Evolutionary conservation across 2,888 invertebrate species (phyloP).

Genomic region (Mythimna lalbum): DNA sequence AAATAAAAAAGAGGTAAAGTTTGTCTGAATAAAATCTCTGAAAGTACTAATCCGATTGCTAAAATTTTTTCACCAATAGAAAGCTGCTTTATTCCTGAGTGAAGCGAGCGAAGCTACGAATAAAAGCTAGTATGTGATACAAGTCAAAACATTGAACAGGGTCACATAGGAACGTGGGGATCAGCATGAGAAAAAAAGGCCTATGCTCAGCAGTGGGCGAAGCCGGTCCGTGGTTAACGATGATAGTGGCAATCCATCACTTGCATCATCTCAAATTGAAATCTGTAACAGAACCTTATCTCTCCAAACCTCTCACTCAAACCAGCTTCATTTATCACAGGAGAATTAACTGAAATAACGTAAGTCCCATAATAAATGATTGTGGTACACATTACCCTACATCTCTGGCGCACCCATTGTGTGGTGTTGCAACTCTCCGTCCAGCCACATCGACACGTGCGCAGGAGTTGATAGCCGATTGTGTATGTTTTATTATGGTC

Average conservation of each 20-base stretch:
- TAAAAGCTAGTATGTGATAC: no score
- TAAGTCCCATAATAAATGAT: constrained; percentile 44
- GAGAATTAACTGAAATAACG: constrained; percentile 31
- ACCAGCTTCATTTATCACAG: constrained; percentile 6
- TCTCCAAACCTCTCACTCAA: background rate
- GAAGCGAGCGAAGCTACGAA: no score
- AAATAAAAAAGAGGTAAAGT: no score
- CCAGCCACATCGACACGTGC: constrained; percentile 46
- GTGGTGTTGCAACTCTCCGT: constrained; percentile 42
- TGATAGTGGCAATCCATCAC: no score
- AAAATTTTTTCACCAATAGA: no score
- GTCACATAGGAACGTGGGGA: no score
- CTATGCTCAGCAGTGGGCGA: no score
- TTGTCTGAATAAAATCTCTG: no score
- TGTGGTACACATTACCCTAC: constrained; percentile 51
- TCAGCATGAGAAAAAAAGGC: no score
- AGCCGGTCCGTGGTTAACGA: no score
- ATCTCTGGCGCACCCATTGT: constrained; percentile 53
- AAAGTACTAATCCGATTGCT: no score
- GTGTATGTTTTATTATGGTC: constrained; percentile 45
- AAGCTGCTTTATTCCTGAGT: no score
- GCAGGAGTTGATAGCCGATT: constrained; percentile 58
- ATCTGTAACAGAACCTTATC: background rate
- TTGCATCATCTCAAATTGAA: background rate
- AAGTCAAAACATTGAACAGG: background rate